These are phyloP conservation scores for Cettia cetti DNA, from an alignment of 2,113 vertebrate species.

Conservation along the genomic window DNA sequence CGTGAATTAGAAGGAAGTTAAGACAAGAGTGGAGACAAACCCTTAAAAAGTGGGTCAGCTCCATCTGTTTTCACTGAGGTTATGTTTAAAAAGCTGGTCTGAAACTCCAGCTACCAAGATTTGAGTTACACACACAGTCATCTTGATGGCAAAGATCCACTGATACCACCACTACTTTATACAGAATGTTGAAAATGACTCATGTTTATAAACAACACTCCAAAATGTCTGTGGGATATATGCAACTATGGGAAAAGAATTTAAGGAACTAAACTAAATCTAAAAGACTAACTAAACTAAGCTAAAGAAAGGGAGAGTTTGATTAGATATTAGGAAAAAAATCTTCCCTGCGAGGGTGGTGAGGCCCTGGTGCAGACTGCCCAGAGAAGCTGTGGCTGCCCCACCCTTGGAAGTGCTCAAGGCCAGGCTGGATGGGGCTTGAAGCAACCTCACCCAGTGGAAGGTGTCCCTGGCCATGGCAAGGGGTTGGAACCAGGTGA, in stretches of 20 bases:
- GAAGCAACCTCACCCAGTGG: fast-evolving
- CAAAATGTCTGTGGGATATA: fast-evolving
- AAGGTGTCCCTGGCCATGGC: not conserved
- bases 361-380: not conserved
- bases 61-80: not conserved
- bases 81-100: not conserved
- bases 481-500: not conserved
- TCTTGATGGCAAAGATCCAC: fast-evolving
- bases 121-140: fast-evolving
- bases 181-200: fast-evolving
- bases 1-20: not conserved
- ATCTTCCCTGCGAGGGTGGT: not conserved
- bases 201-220: fast-evolving
- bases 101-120: not conserved
- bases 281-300: not conserved
- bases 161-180: fast-evolving
- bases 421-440: not conserved
- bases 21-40: not conserved
- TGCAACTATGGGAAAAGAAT: not conserved
- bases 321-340: not conserved
- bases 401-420: not conserved
- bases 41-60: not conserved
- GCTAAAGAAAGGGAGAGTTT: not conserved
- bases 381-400: not conserved
- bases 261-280: not conserved